Evolutionary conservation across 2,888 invertebrate species (phyloP).

Genomic region (Drosophila anomalata): DNA sequence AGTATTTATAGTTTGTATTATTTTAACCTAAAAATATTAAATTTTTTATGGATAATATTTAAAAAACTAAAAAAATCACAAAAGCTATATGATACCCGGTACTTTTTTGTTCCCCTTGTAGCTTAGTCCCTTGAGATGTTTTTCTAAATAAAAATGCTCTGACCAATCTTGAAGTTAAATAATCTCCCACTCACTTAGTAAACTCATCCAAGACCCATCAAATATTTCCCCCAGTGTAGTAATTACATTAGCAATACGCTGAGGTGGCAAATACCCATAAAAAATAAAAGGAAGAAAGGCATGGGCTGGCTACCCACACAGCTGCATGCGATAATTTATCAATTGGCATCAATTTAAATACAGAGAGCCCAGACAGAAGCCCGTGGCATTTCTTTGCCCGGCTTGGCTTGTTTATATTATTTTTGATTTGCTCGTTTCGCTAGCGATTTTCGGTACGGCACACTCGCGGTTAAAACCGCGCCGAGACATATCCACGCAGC

Average conservation of each 20-base stretch:
- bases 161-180: too few relatives aligned
- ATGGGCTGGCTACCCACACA: constrained; percentile 26
- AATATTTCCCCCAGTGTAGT: constrained; percentile 13
- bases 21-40: too few relatives aligned
- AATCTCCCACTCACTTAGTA: too few relatives aligned
- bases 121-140: too few relatives aligned
- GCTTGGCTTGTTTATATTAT: constrained; percentile 19
- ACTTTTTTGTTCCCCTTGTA: background rate
- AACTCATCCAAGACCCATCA: background rate
- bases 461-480: constrained; percentile 42
- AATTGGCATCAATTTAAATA: constrained; percentile 80
- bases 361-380: constrained; percentile 44
- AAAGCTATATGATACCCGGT: background rate
- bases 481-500: constrained; percentile 29
- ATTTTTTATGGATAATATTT: background rate
- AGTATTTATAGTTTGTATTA: too few relatives aligned
- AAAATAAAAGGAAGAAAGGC: constrained; percentile 1
- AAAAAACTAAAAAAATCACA: background rate
- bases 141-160: too few relatives aligned
- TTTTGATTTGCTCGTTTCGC: constrained; percentile 18
- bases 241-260: constrained; percentile 24
- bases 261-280: constrained; percentile 8
- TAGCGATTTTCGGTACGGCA: constrained; percentile 25
- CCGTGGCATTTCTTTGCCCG: constrained; percentile 66
- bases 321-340: constrained; percentile 76